phyloP scores from a whole-genome alignment of 2,113 vertebrate species.

The Paradisaea rubra region DNA sequence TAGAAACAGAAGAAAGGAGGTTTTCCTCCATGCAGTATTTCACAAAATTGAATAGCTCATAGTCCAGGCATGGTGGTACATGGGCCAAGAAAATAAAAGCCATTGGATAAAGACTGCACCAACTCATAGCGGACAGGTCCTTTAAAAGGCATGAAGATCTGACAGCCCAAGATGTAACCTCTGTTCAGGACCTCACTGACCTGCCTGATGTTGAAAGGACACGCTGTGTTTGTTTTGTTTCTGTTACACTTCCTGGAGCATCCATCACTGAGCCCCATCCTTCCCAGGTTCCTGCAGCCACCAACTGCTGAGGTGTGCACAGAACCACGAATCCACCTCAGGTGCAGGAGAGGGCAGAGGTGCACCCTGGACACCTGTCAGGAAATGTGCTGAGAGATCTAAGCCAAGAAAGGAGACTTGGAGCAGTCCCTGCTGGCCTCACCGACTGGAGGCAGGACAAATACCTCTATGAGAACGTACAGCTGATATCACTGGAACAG shows the following conservation, averaged over 20 bases:
- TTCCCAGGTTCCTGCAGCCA: neutral
- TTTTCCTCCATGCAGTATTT: neutral
- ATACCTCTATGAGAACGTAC: neutral
- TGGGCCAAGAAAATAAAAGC: neutral
- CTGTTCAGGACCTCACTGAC: neutral
- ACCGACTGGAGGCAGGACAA: neutral
- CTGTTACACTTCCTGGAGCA: neutral
- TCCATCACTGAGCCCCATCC: neutral
- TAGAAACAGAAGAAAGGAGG: neutral
- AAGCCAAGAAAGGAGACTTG: neutral
- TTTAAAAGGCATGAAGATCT: neutral
- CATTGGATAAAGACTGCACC: neutral
- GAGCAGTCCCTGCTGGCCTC: neutral
- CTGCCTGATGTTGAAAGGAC: neutral
- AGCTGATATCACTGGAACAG: neutral
- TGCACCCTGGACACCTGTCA: accelerated
- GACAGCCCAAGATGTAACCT: neutral
- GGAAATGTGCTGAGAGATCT: neutral
- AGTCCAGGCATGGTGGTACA: accelerated
- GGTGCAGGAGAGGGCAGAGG: neutral
- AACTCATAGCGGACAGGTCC: neutral
- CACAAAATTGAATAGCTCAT: neutral
- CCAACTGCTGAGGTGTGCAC: neutral
- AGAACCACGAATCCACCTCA: neutral
- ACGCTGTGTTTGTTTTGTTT: neutral